Evolutionary conservation across 2,113 vertebrate species (phyloP), one percentile per base, ranked within the genome.

Genomic region (Nesoenas mayeri): DNA sequence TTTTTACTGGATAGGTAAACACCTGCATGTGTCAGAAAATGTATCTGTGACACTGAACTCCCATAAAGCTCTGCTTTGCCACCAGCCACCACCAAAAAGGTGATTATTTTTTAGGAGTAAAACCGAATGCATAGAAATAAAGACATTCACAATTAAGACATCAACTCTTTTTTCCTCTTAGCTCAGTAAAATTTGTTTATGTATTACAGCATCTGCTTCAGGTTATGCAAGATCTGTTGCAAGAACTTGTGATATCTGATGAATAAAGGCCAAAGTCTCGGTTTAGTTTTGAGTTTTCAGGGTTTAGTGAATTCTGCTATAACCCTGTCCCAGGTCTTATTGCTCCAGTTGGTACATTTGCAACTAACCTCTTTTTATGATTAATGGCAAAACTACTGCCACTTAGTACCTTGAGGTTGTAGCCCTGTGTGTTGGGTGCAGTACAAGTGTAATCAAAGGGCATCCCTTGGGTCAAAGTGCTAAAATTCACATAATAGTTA

Each of bases 261-360:
- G 88, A 89, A 89, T 89, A 97, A 97, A 97, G 97, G 95, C 89
- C 97, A 98, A 97, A 97, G 98, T 97, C 93, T 93, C 70, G 74
- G 48, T 79, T 95, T 62, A 53, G 69, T 65, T 58, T 65, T 56
- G 60, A 89, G 91, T 82, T 94, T 91, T 93, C 64, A 47, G 57
- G 10, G 25, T 56, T 91, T 92, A 88, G 24, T 34, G 31, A 34
- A 80, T 95, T 93, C 69, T 67, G 58, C 77, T 47, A 22, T 47
- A 94, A 85, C 14, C 13, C 24, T 13, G 56, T 81, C 61, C 15
- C 12, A 34, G 42, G n/a, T 61, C 34, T 94, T 66, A 32, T 44
- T 77, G 28, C 18, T 91, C 14, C 16, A 15, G 26, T 17, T 40
- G 16, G 29, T 88, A 64, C 48, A 94, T 28, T 38, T 53, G 72